Conservation (phyloP, 1,140 invertebrate genomes). For the Sarcophaga peregrina region DNA sequence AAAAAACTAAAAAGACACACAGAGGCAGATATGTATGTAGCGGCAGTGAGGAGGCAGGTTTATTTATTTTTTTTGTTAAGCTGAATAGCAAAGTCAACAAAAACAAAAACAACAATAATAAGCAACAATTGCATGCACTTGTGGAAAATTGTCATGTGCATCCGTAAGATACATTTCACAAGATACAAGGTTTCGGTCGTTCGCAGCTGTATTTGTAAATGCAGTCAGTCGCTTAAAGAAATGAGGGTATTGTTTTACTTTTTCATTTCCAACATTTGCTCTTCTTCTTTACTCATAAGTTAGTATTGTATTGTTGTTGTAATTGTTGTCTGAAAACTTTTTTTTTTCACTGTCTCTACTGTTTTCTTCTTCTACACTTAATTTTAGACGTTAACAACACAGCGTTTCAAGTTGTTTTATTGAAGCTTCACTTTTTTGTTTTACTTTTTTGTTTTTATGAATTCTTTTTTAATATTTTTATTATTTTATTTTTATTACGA, state of each 20-base stretch:
- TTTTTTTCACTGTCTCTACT: neutral
- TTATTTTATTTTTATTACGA: neutral
- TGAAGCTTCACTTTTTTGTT: constrained; percentile 15
- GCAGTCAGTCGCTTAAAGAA: constrained; percentile 23
- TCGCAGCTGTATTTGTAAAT: neutral
- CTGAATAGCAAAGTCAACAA: no score
- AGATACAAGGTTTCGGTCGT: constrained; percentile 39
- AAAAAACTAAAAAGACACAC: no score
- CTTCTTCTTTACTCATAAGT: no score
- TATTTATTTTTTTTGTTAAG: no score
- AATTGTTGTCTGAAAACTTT: neutral
- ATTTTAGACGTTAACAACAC: no score
- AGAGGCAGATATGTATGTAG: no score
- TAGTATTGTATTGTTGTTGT: neutral
- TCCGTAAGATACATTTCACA: constrained; percentile 40
- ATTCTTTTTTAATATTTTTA: constrained; percentile 6
- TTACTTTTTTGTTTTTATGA: neutral
- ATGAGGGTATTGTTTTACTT: constrained; percentile 38
- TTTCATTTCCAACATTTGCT: neutral
- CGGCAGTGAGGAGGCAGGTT: no score
- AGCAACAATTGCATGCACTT: neutral
- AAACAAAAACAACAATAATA: neutral
- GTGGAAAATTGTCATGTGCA: constrained; percentile 38
- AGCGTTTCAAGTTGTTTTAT: constrained; percentile 8
- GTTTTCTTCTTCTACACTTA: neutral